phyloP scores from a whole-genome alignment of 2,888 invertebrate species.

The Pristionchus entomophagus region DNA sequence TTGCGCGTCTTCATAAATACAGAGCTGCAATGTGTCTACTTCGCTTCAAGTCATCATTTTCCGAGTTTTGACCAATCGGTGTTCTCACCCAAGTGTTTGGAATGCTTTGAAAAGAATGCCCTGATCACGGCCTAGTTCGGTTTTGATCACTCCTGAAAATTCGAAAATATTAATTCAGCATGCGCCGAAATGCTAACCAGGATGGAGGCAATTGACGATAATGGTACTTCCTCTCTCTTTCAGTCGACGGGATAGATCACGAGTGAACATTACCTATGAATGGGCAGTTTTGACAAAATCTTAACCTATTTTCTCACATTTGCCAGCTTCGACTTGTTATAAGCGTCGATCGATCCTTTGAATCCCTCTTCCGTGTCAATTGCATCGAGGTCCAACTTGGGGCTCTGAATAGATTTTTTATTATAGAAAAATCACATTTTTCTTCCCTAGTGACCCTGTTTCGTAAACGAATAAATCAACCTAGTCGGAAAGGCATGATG shows the following conservation, averaged over 20 bases:
- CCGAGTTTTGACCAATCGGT: no score
- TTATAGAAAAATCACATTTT: no score
- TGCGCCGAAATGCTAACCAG: neutral
- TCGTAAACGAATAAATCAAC: no score
- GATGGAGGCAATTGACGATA: neutral
- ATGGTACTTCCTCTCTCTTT: neutral
- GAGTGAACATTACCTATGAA: neutral
- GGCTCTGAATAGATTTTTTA: neutral
- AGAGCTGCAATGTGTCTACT: constrained; percentile 61
- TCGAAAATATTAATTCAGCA: no score
- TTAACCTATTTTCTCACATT: constrained; percentile 55
- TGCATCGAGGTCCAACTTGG: constrained; percentile 56
- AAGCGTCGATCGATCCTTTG: neutral
- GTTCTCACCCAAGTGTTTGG: neutral
- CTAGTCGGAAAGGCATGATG: no score
- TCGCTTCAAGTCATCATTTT: no score
- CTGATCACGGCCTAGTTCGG: neutral
- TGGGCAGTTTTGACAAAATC: neutral
- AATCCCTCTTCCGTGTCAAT: neutral
- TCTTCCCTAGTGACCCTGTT: no score
- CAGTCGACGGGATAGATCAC: neutral
- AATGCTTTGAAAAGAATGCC: neutral
- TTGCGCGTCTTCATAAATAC: constrained; percentile 82
- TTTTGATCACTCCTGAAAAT: constrained; percentile 18
- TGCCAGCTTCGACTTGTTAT: constrained; percentile 73